Base-by-base conservation (phyloP, 2,113 vertebrate genomes). In the Riparia riparia region DNA sequence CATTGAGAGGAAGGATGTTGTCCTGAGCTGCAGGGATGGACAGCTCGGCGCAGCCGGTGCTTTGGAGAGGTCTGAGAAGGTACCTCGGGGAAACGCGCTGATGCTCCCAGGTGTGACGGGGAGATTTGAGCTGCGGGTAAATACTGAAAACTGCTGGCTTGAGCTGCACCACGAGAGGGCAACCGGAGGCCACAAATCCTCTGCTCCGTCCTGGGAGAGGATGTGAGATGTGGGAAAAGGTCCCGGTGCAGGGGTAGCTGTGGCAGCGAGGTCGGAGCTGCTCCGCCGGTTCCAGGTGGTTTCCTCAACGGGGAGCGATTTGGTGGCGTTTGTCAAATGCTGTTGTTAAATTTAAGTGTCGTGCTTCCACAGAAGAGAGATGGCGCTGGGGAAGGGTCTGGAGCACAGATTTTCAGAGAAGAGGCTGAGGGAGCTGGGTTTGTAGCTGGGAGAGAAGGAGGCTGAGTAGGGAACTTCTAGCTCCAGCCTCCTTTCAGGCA, bases 151-250 rank as follows among this genome's bases (percentile, higher is more conserved):
- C 4, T 6, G 37, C 63, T 22, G 66, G 0, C 9, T 39, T 3
- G 71, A 73, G 64, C 76, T 49, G 72, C 12, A 19, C 95, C 96
- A 80, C 94, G 8, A 94, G 96, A 91, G 92, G 96, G 95, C 95
- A 93, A 90, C 26, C 50, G 6, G 21, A 51, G 88, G 95, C 96
- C 85, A 10, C 70, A 8, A 37, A 93, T 96, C 9, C 32, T 41
- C 68, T 13, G n/a, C 66, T 82, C 3, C 0, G 0, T 29, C 17
- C 60, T 3, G 28, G 68, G 64, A 69, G 72, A 12, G 6, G 80
- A 12, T 72, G 50, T 8, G 3, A 9, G 25, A 8, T 5, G 54
- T 2, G 47, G 85, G 66, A 2, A 50, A 71, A 50, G 3, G 7
- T 0, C 14, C 60, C 28, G 53, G 64, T 6, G 39, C 31, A 1